Percentiles rank a stretch among this genome's conserved stretches.
phyloP scores from a whole-genome alignment of 1,140 invertebrate species.

The Plectrocnemia conspersa region DNA sequence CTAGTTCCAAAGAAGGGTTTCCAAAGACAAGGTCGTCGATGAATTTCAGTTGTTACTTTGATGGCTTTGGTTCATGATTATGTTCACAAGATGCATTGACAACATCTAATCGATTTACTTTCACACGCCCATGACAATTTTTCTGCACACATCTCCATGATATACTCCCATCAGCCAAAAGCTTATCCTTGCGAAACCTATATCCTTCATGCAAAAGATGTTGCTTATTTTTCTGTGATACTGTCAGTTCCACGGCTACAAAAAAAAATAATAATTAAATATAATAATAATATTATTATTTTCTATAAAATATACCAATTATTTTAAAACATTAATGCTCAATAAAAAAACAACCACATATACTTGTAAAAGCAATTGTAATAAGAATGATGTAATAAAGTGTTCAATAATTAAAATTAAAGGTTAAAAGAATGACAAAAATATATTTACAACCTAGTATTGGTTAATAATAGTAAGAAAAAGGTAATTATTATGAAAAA shows the following conservation, averaged over 20 bases:
- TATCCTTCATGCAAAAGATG: constrained; percentile 10
- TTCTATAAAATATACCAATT: neutral
- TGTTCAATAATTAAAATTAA: too few relatives aligned
- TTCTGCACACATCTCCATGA: constrained; percentile 16
- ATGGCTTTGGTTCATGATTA: constrained; percentile 9
- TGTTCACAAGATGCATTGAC: constrained; percentile 1
- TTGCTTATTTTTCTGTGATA: constrained; percentile 4
- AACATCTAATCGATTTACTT: constrained; percentile 1
- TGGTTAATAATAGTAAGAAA: too few relatives aligned
- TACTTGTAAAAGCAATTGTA: too few relatives aligned
- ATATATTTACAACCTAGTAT: too few relatives aligned
- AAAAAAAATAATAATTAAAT: neutral
- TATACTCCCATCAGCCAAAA: constrained; percentile 4
- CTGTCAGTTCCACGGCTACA: constrained; percentile 12
- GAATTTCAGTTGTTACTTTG: neutral
- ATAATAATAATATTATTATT: neutral
- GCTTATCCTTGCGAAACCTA: constrained; percentile 2
- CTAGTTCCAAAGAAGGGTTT: too few relatives aligned
- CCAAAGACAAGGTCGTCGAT: too few relatives aligned
- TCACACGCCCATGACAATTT: neutral
- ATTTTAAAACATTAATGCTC: too few relatives aligned
- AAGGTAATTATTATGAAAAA: too few relatives aligned
- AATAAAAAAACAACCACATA: too few relatives aligned
- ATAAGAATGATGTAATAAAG: too few relatives aligned
- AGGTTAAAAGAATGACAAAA: too few relatives aligned